Conservation (phyloP, 2,888 invertebrate genomes). For the Drymonia ruficornis region DNA sequence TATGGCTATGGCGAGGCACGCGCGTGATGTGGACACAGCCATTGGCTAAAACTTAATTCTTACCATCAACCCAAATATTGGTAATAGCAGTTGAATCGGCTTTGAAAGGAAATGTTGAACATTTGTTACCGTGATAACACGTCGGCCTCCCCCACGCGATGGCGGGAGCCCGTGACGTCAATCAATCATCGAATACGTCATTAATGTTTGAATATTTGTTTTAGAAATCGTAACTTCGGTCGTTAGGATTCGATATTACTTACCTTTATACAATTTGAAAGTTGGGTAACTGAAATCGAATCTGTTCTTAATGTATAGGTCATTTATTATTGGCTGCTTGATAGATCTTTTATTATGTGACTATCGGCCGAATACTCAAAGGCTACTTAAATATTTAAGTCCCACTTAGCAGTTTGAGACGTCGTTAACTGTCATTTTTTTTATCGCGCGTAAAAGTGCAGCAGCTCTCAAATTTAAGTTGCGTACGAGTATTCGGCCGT, state of each 20-base stretch:
- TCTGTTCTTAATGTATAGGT: not conserved
- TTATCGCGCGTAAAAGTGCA: too few relatives aligned
- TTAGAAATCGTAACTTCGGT: not conserved
- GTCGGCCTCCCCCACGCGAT: not conserved
- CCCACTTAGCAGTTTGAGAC: too few relatives aligned
- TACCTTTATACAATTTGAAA: not conserved
- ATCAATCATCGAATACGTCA: conserved; percentile 5
- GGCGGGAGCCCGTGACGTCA: conserved; percentile 2
- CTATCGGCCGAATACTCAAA: too few relatives aligned
- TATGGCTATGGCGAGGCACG: too few relatives aligned
- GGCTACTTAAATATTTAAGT: too few relatives aligned
- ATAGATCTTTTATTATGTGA: too few relatives aligned
- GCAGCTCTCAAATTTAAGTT: too few relatives aligned
- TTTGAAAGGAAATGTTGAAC: conserved; percentile 1
- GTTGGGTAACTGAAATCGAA: not conserved
- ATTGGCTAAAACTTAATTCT: not conserved
- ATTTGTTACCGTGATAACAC: conserved; percentile 5
- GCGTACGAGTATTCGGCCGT: too few relatives aligned
- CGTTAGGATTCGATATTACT: not conserved
- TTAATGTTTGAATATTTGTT: conserved; percentile 4
- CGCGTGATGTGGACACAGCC: too few relatives aligned
- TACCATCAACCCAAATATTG: not conserved
- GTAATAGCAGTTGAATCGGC: not conserved
- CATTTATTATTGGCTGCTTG: too few relatives aligned
- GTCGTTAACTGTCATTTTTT: too few relatives aligned